Evolutionary conservation across 92 coral and sea anemone genomes (phyloP).

Genomic region (Meandrina meandrites): DNA sequence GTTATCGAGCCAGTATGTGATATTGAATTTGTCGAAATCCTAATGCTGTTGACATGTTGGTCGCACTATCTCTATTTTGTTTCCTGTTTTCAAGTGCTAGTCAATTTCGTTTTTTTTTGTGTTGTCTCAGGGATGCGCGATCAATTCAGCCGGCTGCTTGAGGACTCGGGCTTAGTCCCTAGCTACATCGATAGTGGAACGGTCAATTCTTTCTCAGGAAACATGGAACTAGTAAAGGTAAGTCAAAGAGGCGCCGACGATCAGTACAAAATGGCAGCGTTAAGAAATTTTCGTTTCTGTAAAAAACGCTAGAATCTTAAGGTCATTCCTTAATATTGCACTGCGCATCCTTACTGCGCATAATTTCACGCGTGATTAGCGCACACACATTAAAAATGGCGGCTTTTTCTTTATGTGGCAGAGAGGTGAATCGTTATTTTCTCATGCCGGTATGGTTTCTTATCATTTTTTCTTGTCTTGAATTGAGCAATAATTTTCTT

Average conservation of each 20-base stretch:
- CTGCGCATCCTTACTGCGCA: too few relatives aligned
- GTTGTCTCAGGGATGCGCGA: slow-evolving; percentile 73
- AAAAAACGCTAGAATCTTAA: too few relatives aligned
- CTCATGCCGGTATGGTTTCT: too few relatives aligned
- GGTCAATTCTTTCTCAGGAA: slow-evolving; percentile 64
- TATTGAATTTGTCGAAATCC: not conserved
- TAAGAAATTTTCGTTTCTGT: too few relatives aligned
- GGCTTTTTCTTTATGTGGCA: too few relatives aligned
- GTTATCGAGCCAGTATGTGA: not conserved
- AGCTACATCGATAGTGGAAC: slow-evolving; percentile 48
- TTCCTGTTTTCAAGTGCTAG: not conserved
- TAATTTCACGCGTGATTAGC: too few relatives aligned
- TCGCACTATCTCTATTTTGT: not conserved
- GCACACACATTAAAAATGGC: too few relatives aligned
- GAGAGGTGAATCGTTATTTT: too few relatives aligned
- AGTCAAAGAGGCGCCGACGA: not conserved
- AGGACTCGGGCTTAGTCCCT: slow-evolving; percentile 68
- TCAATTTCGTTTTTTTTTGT: not conserved
- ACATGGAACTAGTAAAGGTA: slow-evolving; percentile 82
- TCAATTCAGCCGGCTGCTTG: slow-evolving; percentile 67
- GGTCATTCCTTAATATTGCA: too few relatives aligned
- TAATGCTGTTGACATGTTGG: not conserved
- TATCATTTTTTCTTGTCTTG: too few relatives aligned
- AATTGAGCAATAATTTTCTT: too few relatives aligned
- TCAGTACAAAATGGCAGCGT: not conserved